phyloP scores from a whole-genome alignment of 2,113 vertebrate genomes.

The Pyxicephalus adspersus region DNA sequence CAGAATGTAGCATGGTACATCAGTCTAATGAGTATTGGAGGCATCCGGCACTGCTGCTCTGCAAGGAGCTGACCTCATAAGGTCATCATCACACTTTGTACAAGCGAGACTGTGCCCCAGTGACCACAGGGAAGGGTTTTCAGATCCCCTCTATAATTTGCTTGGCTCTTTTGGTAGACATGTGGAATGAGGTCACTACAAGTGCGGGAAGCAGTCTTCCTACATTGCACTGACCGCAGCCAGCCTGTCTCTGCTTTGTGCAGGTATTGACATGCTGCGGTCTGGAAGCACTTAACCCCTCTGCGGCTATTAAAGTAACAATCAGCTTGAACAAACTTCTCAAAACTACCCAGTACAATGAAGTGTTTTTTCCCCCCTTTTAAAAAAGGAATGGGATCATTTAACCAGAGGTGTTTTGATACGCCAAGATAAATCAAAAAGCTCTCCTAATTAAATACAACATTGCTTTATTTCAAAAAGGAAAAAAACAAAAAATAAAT shows the following conservation, averaged over 20 bases:
- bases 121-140: constrained; percentile 31
- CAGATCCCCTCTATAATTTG: constrained; percentile 24
- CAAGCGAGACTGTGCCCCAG: constrained; percentile 3
- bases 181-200: constrained; percentile 45
- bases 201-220: constrained; percentile 19
- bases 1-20: neutral
- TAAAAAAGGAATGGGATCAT: no score
- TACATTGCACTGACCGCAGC: constrained; percentile 20
- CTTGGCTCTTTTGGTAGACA: constrained; percentile 31
- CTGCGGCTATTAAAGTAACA: neutral
- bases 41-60: neutral
- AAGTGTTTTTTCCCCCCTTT: no score
- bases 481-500: no score
- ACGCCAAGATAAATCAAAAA: no score
- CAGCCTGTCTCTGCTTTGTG: constrained; percentile 37
- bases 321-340: no score
- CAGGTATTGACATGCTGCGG: constrained; percentile 44
- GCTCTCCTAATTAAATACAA: no score
- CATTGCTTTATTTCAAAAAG: no score
- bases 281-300: constrained; percentile 25
- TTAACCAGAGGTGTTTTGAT: no score
- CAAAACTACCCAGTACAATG: no score
- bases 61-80: neutral
- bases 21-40: neutral
- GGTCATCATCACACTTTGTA: neutral